A percentile compares a stretch with the other conserved stretches of the same genome.
phyloP scores from a whole-genome alignment of 2,888 invertebrate species.

The Archips xylosteana region DNA sequence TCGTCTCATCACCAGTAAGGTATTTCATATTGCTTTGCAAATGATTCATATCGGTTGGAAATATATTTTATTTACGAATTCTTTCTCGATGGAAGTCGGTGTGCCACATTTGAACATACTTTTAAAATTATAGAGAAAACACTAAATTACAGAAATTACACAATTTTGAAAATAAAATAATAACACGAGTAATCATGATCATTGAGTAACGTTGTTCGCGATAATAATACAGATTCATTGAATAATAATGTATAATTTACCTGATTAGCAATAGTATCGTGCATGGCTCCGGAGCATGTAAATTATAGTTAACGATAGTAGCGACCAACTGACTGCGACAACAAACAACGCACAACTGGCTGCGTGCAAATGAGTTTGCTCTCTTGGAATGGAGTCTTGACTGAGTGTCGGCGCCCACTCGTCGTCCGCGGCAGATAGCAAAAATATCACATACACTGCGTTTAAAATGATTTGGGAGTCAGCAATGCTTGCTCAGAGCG shows the following conservation, averaged over 20 bases:
- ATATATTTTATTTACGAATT: neutral
- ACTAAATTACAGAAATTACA: no score
- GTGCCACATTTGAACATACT: neutral
- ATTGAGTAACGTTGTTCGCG: neutral
- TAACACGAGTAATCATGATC: neutral
- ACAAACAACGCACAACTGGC: constrained; percentile 61
- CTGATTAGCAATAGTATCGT: constrained; percentile 63
- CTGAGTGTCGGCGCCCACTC: constrained; percentile 38
- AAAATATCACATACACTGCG: constrained; percentile 51
- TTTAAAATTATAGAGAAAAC: neutral
- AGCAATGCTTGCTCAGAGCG: constrained; percentile 42
- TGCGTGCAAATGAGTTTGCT: constrained; percentile 35
- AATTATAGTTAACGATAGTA: constrained; percentile 24
- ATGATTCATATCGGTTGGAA: neutral
- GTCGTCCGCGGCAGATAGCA: constrained; percentile 47
- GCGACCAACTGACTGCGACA: constrained; percentile 50
- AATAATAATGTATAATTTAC: constrained; percentile 49
- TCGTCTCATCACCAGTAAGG: neutral
- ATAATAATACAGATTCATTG: neutral
- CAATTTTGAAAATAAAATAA: neutral
- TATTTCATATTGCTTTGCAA: neutral
- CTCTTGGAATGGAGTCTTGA: constrained; percentile 48
- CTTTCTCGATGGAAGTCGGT: neutral
- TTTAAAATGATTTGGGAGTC: neutral
- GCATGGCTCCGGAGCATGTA: constrained; percentile 52